Evolutionary conservation across 2,888 invertebrate genomes (phyloP), one percentile per base, ranked within the genome.

Genomic region (Cheilosia scutellata): DNA sequence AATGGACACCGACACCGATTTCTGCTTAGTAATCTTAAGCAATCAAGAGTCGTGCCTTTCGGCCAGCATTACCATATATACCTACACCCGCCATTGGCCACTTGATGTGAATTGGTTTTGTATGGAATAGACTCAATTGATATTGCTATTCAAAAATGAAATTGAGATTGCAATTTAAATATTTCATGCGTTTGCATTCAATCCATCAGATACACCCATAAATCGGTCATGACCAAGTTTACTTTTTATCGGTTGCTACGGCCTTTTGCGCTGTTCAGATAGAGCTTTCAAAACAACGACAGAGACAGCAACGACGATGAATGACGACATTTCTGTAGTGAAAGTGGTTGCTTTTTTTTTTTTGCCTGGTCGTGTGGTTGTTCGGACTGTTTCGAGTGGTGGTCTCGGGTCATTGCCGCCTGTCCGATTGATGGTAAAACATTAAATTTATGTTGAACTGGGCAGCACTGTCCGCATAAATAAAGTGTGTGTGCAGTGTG

Each of bases 161-260:
- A 60, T 60, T 62, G 33, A 42, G 71, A 72, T 58, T 74, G 68
- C 68, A 63, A 79, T 75, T 79, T 53, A 44, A 74, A 84, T 63
- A 55, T 68, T 68, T 63, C 25, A 70, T 79, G 40, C 51, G 37
- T 65, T 84, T 63, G 74, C 68, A 82, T 82, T 60, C 55, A 55
- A 78, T 78, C 72, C 60, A 37, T 33, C 68, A 82, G 76, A 71
- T 63, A 63, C 33, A 33, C 57, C 11, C 68, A 79, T 84, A 79
- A 79, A 79, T 79, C 79, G 83, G 83, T 84, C 83, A 84, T 84
- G 83, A 84, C 83, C 79, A 84, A 79, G 74, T 74, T 83, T 33
- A 20, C 25, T 13, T 13, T 51, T 57, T 53, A 44, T 71, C 44
- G 20, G 20, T 60, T 68, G 42, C 9, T 57, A 33, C 3, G 5